Base-by-base conservation (phyloP, 64 coral and sea anemone species). In the Orbicella faveolata region DNA sequence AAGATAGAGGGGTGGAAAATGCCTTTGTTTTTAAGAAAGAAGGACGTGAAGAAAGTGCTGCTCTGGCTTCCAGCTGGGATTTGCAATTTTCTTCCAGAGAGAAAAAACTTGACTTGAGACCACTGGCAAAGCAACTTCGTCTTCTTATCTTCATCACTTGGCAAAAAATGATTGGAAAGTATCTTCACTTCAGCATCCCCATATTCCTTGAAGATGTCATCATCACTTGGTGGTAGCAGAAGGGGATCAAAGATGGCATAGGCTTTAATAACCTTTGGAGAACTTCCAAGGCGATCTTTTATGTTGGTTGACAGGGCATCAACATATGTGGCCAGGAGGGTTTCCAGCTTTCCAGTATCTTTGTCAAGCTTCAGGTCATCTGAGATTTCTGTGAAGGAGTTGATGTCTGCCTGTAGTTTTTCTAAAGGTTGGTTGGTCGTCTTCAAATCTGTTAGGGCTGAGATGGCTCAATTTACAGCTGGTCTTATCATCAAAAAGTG, bases 401-500 rank as follows among this genome's bases (percentile, higher is more conserved):
- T 10, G 2, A 81, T 81, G 54, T 81, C 79, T 36, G 79, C 53
- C 55, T 62, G 20, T 25, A 81, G 79, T 63, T 81, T 81, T 14
- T 81, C 57, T 26, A 81, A 63, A 18, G 54, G 79, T 55, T 81
- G 8, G 13, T 0, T 79, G 23, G 53, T 79, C 41, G 11, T 9
- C 53, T 53, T 57, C 25, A 34, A 63, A 34, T 34, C 13, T 12
- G 19, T 9, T 18, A 79, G 57, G 26, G 79, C 5, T 34, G 79
- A 81, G 54, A 81, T 62, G 23, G 79, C 79, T 36, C 79, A n/a
- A 81, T 81, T 81, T 9, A 81, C 61, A 1, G 61, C 61, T 55
- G 75, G 90, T n/a, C 78, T 34, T 69, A 92, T 87, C 36, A 77
- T 85, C 37, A 75, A 78, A 80, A 92, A 93, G 69, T 66, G 88